A percentile compares a stretch with the other conserved stretches of the same genome.
These are phyloP conservation scores for Hydriomena furcata DNA, from an alignment of 2,888 invertebrate species.

Conservation along the genomic window DNA sequence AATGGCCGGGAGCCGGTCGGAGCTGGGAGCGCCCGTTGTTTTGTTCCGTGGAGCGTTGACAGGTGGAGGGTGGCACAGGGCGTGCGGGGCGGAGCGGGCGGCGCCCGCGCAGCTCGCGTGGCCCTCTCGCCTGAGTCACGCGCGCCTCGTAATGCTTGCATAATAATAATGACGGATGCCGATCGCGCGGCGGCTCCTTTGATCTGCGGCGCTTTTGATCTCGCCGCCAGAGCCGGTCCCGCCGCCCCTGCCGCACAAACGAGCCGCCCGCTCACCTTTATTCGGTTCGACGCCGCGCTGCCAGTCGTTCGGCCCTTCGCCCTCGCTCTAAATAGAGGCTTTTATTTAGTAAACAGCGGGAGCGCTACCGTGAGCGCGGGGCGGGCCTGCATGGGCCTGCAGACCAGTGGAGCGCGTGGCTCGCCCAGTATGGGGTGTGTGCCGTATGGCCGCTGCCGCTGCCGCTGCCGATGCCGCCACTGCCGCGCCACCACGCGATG, in stretches of 20 bases:
- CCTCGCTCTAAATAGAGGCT: slow-evolving; percentile 81
- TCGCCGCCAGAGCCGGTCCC: slow-evolving; percentile 79
- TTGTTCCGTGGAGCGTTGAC: slow-evolving; percentile 53
- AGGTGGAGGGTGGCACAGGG: slow-evolving; percentile 57
- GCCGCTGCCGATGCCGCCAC: slow-evolving; percentile 28
- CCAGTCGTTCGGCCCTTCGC: slow-evolving; percentile 75
- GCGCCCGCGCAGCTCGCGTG: slow-evolving; percentile 80
- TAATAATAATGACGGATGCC: slow-evolving; percentile 84
- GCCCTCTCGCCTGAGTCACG: slow-evolving; percentile 82
- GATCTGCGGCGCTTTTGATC: slow-evolving; percentile 81
- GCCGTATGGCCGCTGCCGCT: slow-evolving; percentile 42
- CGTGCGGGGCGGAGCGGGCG: slow-evolving; percentile 44
- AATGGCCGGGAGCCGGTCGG: slow-evolving; percentile 43
- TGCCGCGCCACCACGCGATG: slow-evolving; percentile 45
- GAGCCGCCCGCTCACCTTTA: slow-evolving; percentile 79
- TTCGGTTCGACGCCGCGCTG: slow-evolving; percentile 78
- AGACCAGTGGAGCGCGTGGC: slow-evolving; percentile 58
- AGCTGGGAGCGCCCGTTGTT: slow-evolving; percentile 46
- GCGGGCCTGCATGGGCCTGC: slow-evolving; percentile 40
- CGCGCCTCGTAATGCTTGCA: slow-evolving; percentile 83
- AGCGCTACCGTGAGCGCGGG: slow-evolving; percentile 68
- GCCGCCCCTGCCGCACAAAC: slow-evolving; percentile 79
- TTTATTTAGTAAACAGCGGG: slow-evolving; percentile 80
- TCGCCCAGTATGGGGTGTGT: slow-evolving; percentile 76
- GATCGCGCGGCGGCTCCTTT: slow-evolving; percentile 83